Evolutionary conservation across 1,140 invertebrate genomes (phyloP), one percentile per base, ranked within the genome.

Genomic region (Neelides sp.): DNA sequence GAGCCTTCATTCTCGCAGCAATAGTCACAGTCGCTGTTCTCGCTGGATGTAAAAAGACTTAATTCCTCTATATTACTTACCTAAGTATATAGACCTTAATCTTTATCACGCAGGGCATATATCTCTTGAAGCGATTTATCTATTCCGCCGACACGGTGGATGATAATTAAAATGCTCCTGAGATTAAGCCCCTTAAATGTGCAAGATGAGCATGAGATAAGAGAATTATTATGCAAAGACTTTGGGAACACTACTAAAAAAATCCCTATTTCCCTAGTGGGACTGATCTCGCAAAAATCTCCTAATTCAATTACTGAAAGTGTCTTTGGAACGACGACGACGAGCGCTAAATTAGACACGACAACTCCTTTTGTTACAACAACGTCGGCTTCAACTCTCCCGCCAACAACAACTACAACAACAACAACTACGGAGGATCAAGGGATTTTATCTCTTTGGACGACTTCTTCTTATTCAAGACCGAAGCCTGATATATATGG

Each of bases 1-100:
- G 73, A 23, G 63, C 81, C 19, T 65, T 75, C 22, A 69, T 79
- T 23, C 65, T 83, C 5, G 65, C 74, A 12, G 68, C 78, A 13
- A 76, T 75, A 2, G 67, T 80, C n/a, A 72, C 82, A 27, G 71
- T 83, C 20, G 80, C 77, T 47, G 78, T 83, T 59, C 69, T 84
- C 61, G 78, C 79, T 59, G 63, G 61, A 51, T 61, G 61, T 64
- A 42, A 44, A 43, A 39, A 41, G 28, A 41, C 27, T 45, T 30
- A 5, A 2, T 45, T 24, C 24, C 20, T 26, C 23, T 26, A 23
- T n/a, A 24, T 42, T 24, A 43, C 41, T 27, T 19, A n/a, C 20
- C 15, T 43, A 43, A 43, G 4, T 43, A 20, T 13, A 10, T 35
- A 23, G 22, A n/a, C n/a, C n/a, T n/a, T n/a, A n/a, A n/a, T n/a